phyloP scores from a whole-genome alignment of 2,888 invertebrate genomes.

The Erpobdella octoculata region DNA sequence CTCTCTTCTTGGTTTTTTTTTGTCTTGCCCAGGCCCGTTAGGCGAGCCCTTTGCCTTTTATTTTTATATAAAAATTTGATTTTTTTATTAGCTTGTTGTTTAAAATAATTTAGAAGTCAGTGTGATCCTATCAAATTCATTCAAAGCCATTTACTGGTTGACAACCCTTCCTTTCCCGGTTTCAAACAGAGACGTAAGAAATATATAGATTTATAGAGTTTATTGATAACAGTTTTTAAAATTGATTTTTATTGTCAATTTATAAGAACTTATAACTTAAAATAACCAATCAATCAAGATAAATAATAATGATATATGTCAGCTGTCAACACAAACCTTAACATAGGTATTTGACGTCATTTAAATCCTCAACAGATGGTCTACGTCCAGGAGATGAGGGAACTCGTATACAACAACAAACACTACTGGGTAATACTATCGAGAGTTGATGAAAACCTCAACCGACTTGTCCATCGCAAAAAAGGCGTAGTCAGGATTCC shows the following conservation, averaged over 20 bases:
- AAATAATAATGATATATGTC: too few relatives aligned
- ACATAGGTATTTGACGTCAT: too few relatives aligned
- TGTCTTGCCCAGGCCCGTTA: too few relatives aligned
- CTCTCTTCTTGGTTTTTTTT: too few relatives aligned
- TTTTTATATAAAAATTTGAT: neutral
- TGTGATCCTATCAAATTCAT: slow-evolving; percentile 2
- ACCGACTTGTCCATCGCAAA: slow-evolving; percentile 7
- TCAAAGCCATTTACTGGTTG: slow-evolving; percentile 26
- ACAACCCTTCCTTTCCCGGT: slow-evolving; percentile 24
- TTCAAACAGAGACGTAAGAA: slow-evolving; percentile 19
- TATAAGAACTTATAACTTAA: too few relatives aligned
- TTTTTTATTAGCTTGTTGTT: neutral
- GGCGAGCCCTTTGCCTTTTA: neutral
- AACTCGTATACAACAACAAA: slow-evolving; percentile 26
- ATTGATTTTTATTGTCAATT: neutral
- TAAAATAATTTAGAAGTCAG: slow-evolving; percentile 9
- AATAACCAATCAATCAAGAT: too few relatives aligned
- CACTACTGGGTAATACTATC: slow-evolving; percentile 25
- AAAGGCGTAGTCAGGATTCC: slow-evolving; percentile 18
- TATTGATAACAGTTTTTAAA: neutral
- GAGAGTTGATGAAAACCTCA: slow-evolving; percentile 12
- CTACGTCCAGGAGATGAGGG: slow-evolving; percentile 25
- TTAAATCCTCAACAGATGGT: slow-evolving; percentile 10
- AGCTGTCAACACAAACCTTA: too few relatives aligned
- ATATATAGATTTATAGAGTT: neutral